These are phyloP conservation scores for Crotalus horridus DNA, from an alignment of 2,113 vertebrate genomes.

Conservation along the genomic window DNA sequence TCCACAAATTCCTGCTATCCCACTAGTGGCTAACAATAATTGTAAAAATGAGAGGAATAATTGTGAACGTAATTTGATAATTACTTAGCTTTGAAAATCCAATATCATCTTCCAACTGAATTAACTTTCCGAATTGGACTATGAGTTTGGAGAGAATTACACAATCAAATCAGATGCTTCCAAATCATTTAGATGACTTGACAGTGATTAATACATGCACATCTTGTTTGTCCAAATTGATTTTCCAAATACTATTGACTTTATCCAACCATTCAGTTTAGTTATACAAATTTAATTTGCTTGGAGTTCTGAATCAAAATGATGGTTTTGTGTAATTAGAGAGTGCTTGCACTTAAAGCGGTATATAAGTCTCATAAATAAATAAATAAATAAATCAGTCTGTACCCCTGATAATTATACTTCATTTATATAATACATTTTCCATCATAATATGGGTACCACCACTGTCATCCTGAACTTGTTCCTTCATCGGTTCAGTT, in stretches of 20 bases:
- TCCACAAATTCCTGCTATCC: not conserved
- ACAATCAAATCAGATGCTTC: not conserved
- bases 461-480: not conserved
- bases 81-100: not conserved
- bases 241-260: not conserved
- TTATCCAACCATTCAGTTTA: not conserved
- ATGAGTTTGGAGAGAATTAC: not conserved
- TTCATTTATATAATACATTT: not conserved
- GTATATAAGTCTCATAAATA: no score
- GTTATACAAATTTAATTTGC: not conserved
- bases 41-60: not conserved
- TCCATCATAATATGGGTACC: not conserved
- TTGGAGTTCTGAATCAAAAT: not conserved
- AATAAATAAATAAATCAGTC: no score
- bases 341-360: no score
- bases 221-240: not conserved
- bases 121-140: not conserved
- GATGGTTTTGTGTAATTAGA: not conserved
- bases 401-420: not conserved
- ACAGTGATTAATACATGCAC: not conserved
- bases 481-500: not conserved
- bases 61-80: not conserved
- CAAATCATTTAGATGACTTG: not conserved
- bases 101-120: not conserved
- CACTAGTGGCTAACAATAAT: not conserved